Conservation (phyloP, 2,888 invertebrate genomes). For the Ypsolopha scabrella region DNA sequence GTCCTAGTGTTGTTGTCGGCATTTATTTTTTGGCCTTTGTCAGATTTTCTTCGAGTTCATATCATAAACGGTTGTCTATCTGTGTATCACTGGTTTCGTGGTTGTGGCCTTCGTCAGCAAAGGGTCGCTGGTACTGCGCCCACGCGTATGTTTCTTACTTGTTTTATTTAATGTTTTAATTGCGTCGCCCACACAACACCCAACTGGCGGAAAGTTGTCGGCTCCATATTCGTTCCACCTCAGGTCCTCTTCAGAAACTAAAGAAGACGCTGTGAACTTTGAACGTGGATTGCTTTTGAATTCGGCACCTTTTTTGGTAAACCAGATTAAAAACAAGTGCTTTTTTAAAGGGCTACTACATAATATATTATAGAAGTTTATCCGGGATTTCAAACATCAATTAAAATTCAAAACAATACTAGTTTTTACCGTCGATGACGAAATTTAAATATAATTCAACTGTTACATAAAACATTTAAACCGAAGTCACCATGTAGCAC, state of each 20-base stretch:
- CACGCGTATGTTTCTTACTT: slow-evolving; percentile 14
- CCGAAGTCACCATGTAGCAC: background rate
- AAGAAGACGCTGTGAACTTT: slow-evolving; percentile 2
- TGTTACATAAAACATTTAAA: background rate
- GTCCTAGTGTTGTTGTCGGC: background rate
- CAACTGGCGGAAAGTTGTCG: slow-evolving; percentile 3
- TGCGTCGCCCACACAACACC: slow-evolving; percentile 44
- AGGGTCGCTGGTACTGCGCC: slow-evolving; percentile 7
- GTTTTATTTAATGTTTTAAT: slow-evolving; percentile 55
- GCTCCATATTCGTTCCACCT: background rate
- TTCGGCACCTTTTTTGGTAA: slow-evolving; percentile 5
- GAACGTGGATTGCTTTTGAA: background rate
- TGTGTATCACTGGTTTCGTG: slow-evolving; percentile 7
- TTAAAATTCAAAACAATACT: no score
- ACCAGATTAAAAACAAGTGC: no score
- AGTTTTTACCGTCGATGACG: no score
- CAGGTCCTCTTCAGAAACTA: background rate
- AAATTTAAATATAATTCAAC: background rate
- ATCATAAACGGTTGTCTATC: slow-evolving; percentile 10
- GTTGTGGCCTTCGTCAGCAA: slow-evolving; percentile 5
- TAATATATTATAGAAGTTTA: no score
- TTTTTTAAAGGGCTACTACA: no score
- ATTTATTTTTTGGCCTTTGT: background rate
- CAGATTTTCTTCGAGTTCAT: slow-evolving; percentile 33
- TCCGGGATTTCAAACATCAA: no score